These are phyloP conservation scores for Drosophila pectinifera DNA, from an alignment of 1,140 invertebrate species.

Conservation along the genomic window DNA sequence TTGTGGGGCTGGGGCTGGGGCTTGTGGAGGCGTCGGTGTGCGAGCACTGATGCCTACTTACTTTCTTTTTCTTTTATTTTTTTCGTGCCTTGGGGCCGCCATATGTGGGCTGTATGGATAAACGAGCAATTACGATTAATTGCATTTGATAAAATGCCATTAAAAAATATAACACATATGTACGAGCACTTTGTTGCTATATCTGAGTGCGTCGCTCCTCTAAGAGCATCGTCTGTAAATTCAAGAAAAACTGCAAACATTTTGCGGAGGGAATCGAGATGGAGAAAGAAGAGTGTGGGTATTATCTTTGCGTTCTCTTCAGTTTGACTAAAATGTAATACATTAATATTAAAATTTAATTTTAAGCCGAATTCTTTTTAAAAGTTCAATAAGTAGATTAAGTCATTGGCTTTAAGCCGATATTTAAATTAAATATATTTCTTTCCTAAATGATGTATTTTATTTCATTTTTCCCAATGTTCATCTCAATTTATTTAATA, in stretches of 20 bases:
- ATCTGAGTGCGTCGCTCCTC: conserved; percentile 15
- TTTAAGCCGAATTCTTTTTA: too few relatives aligned
- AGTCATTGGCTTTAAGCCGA: too few relatives aligned
- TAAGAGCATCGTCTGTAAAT: conserved; percentile 23
- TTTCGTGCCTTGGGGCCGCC: conserved; percentile 18
- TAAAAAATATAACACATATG: conserved; percentile 70
- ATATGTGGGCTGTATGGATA: conserved; percentile 57
- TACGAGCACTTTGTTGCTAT: conserved; percentile 31
- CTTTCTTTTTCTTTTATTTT: conserved; percentile 52
- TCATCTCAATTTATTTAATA: not conserved
- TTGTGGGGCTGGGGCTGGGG: conserved; percentile 7
- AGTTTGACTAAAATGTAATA: not conserved
- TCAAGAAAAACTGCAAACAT: conserved; percentile 38
- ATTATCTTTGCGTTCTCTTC: not conserved
- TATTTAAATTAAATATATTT: too few relatives aligned
- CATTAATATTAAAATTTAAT: too few relatives aligned
- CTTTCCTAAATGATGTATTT: too few relatives aligned
- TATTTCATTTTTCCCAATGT: not conserved
- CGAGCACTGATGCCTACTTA: conserved; percentile 45
- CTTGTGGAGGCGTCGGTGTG: conserved; percentile 60
- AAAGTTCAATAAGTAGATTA: too few relatives aligned
- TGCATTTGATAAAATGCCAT: conserved; percentile 77
- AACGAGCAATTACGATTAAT: conserved; percentile 82
- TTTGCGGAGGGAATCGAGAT: conserved; percentile 23
- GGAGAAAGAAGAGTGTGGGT: not conserved